These are phyloP conservation scores for Ptychodera flava DNA, from an alignment of 35 echinoderm and acorn worm genomes.

Conservation along the genomic window DNA sequence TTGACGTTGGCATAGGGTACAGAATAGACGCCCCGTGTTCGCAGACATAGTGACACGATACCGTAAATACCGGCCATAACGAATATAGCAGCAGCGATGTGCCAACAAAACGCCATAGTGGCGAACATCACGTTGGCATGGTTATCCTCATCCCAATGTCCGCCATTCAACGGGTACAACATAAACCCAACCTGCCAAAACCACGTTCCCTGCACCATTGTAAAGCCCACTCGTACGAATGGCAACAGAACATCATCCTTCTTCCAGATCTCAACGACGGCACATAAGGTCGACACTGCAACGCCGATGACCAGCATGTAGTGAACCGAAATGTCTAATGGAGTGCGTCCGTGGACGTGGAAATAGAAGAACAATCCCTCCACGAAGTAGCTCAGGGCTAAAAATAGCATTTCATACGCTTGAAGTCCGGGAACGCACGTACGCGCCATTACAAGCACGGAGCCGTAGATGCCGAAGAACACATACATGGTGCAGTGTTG, in stretches of 20 bases:
- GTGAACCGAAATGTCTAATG: slow-evolving; percentile 71
- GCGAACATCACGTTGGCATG: slow-evolving; percentile 75
- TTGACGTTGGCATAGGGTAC: no score
- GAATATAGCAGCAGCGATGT: slow-evolving; percentile 68
- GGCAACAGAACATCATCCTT: slow-evolving; percentile 43
- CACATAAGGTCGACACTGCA: slow-evolving; percentile 28
- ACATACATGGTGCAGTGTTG: slow-evolving; percentile 97
- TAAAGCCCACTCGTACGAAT: slow-evolving; percentile 46
- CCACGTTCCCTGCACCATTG: slow-evolving; percentile 87
- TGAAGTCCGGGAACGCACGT: slow-evolving; percentile 38
- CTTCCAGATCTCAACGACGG: slow-evolving; percentile 41
- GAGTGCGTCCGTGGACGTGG: slow-evolving; percentile 58
- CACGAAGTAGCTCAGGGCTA: slow-evolving; percentile 59
- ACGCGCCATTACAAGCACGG: slow-evolving; percentile 23
- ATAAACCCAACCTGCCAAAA: slow-evolving; percentile 80
- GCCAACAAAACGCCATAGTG: slow-evolving; percentile 79
- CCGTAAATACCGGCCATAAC: slow-evolving; percentile 64
- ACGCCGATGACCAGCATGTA: slow-evolving; percentile 61
- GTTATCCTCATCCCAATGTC: slow-evolving; percentile 62
- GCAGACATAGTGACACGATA: slow-evolving; percentile 2
- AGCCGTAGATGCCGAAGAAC: slow-evolving; percentile 74
- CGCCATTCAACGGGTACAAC: slow-evolving; percentile 64
- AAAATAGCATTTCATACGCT: slow-evolving; percentile 56
- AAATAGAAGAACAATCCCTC: slow-evolving; percentile 88
- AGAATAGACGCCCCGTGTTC: not conserved